Evolutionary conservation across 2,888 invertebrate species (phyloP).

Genomic region (Torymus aiolomorphi): DNA sequence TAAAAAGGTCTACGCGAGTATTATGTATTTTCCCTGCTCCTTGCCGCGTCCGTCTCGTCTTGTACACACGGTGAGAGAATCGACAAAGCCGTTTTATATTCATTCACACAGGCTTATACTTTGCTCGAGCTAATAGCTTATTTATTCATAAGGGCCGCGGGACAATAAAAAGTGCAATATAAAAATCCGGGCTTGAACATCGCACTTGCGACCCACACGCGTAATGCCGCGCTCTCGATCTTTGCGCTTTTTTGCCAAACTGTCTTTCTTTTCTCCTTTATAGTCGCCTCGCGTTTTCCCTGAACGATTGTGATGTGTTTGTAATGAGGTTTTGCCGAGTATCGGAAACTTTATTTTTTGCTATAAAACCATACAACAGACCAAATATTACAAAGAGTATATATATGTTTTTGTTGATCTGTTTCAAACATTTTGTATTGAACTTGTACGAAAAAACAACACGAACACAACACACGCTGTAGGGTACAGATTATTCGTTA

Average conservation of each 20-base stretch:
- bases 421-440: no score
- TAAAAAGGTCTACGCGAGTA: conserved; percentile 1
- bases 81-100: conserved; percentile 28
- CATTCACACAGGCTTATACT: conserved; percentile 18
- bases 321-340: no score
- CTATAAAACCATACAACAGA: no score
- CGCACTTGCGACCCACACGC: conserved; percentile 1
- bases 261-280: not conserved
- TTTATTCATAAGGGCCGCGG: conserved; percentile 19
- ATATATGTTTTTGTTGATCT: no score
- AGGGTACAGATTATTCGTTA: no score
- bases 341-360: no score
- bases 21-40: not conserved
- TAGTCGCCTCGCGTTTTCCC: not conserved
- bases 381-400: no score
- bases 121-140: conserved; percentile 20
- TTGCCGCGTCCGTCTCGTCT: not conserved
- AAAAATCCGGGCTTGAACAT: conserved; percentile 31
- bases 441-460: no score
- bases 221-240: not conserved
- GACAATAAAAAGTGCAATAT: conserved; percentile 19
- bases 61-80: not conserved
- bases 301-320: no score
- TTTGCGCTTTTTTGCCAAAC: not conserved
- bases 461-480: no score